A percentile compares a stretch with the other conserved stretches of the same genome.
Evolutionary conservation across 2,888 invertebrate genomes (phyloP).

Genomic region (Clunio marinus): DNA sequence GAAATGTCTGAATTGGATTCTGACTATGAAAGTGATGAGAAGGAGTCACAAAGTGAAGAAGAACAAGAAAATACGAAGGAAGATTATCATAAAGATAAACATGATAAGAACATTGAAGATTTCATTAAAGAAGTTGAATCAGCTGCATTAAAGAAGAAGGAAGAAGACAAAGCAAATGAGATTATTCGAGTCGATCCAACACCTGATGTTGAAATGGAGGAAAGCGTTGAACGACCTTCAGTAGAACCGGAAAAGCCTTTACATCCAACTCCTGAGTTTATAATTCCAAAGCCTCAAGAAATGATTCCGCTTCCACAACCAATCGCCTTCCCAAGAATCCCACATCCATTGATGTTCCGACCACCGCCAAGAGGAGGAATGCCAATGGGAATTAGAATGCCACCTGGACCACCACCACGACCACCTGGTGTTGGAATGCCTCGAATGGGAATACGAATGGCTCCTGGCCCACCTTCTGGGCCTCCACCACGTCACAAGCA

Average conservation of each 20-base stretch:
- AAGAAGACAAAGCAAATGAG: slow-evolving; percentile 62
- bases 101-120: slow-evolving; percentile 83
- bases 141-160: slow-evolving; percentile 72
- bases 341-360: slow-evolving; percentile 57
- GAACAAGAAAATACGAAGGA: slow-evolving; percentile 42
- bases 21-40: slow-evolving; percentile 50
- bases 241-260: slow-evolving; percentile 42
- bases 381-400: slow-evolving; percentile 51
- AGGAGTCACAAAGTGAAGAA: slow-evolving; percentile 44
- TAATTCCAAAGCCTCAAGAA: neutral
- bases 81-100: slow-evolving; percentile 47
- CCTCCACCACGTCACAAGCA: slow-evolving; percentile 57
- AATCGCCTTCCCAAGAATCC: slow-evolving; percentile 51
- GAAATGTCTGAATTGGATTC: slow-evolving; percentile 60
- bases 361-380: slow-evolving; percentile 58
- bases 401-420: slow-evolving; percentile 56
- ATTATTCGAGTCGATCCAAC: slow-evolving; percentile 53
- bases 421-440: slow-evolving; percentile 58
- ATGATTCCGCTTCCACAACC: slow-evolving; percentile 43
- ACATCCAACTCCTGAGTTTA: slow-evolving; percentile 43
- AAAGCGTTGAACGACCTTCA: slow-evolving; percentile 42
- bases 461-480: slow-evolving; percentile 64
- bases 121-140: slow-evolving; percentile 92
- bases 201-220: slow-evolving; percentile 51
- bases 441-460: slow-evolving; percentile 56